These are phyloP conservation scores for Rhinopithecus roxellana DNA, from an alignment of 2,113 vertebrate genomes.

Conservation along the genomic window DNA sequence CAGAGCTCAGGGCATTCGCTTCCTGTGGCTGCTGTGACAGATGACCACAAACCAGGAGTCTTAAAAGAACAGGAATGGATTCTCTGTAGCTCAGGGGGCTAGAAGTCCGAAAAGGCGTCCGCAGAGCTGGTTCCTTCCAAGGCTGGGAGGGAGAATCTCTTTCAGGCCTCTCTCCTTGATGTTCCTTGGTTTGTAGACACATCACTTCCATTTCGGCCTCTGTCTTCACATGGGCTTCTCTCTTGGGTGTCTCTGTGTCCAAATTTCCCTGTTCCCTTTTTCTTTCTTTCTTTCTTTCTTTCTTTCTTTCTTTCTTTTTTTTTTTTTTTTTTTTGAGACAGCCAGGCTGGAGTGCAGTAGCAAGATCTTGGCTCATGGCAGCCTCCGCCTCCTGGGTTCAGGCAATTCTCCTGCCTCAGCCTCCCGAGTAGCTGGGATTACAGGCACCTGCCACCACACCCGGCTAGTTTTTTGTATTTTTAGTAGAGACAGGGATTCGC, in stretches of 20 bases:
- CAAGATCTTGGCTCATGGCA: no score
- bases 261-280: not conserved
- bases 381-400: no score
- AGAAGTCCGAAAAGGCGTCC: not conserved
- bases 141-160: not conserved
- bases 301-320: no score
- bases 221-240: not conserved
- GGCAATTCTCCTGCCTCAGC: no score
- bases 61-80: not conserved
- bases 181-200: rapidly evolving
- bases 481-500: no score
- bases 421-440: no score
- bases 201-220: rapidly evolving
- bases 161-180: not conserved
- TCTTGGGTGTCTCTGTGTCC: not conserved
- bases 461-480: no score
- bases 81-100: not conserved
- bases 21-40: not conserved
- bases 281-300: no score
- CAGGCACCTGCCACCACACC: no score
- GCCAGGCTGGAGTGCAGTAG: no score
- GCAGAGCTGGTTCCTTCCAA: not conserved
- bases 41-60: not conserved
- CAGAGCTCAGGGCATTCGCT: rapidly evolving
- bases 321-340: no score